Evolutionary conservation across 2,888 invertebrate species (phyloP), one percentile per base, ranked within the genome.

Genomic region (Anaspis maculata): DNA sequence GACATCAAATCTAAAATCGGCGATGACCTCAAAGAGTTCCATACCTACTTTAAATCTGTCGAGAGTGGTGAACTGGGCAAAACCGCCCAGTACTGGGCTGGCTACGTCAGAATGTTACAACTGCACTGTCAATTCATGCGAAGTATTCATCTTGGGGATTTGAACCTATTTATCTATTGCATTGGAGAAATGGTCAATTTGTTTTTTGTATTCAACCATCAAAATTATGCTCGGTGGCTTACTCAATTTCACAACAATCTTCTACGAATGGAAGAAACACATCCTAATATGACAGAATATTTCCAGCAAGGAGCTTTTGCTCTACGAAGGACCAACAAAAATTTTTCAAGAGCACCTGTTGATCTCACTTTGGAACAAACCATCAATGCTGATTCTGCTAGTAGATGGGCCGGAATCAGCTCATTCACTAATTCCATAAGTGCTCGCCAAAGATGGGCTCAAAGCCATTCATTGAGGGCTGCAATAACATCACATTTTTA

Each of bases 321-420:
- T 5, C 6, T 24, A 5, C 4, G 30, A 31, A 27, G 45, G 31
- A 54, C 51, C 5, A 32, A 27, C 13, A 51, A 53, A 32, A 39
- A 41, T 26, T 53, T 55, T 41, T 54, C 51, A 5, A 43, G 42
- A 28, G 40, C 30, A 30, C 42, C 42, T 27, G 39, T 51, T 7
- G 52, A 52, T 28, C 27, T 53, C 13, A 37, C 41, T 24, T 30
- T 57, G 9, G 55, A 56, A 34, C 44, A 47, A 32, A 55, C 50
- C 13, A 50, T 51, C n/a, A 52, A 53, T 34, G 29, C 29, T 10
- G 30, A 30, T 22, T 19, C 30, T 2, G 30, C 12, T 3, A 13
- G 3, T 3, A 3, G n/a, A 23, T 3, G 19, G 1, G 21, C 21
- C 2, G 30, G 30, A 1, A 21, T 29, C 9, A 32, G 37, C 24